phyloP scores from a whole-genome alignment of 2,113 vertebrate genomes.

The Cololabis saira region DNA sequence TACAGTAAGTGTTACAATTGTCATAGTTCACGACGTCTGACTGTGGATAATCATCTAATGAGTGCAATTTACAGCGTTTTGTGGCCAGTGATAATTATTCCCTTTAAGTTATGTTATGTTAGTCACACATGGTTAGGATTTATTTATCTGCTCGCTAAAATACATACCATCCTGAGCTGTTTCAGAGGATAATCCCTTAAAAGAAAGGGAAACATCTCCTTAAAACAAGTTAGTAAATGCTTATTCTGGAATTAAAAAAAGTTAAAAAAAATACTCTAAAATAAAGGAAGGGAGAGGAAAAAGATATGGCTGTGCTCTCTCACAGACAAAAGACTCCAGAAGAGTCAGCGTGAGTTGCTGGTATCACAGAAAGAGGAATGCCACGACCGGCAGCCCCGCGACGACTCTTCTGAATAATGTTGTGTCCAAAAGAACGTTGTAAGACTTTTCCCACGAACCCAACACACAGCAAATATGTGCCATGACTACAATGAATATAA shows the following conservation, averaged over 20 bases:
- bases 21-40: background rate
- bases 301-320: slow-evolving; percentile 24
- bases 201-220: slow-evolving; percentile 22
- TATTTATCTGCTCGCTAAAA: background rate
- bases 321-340: slow-evolving; percentile 22
- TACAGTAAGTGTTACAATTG: slow-evolving; percentile 1
- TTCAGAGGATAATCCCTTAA: background rate
- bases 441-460: background rate
- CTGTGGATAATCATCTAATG: slow-evolving; percentile 26
- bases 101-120: slow-evolving; percentile 1
- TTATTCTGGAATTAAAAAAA: slow-evolving; percentile 2
- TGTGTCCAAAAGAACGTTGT: background rate
- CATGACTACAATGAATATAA: too few species aligned
- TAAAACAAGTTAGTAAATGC: slow-evolving; percentile 27
- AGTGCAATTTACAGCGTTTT: slow-evolving; percentile 26
- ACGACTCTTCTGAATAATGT: slow-evolving; percentile 33
- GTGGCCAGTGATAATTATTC: background rate
- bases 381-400: slow-evolving; percentile 32
- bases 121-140: background rate
- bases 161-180: background rate
- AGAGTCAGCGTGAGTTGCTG: slow-evolving; percentile 6
- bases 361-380: slow-evolving; percentile 31
- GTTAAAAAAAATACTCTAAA: too few species aligned
- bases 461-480: too few species aligned
- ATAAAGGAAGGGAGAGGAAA: background rate